A percentile compares a stretch with the other conserved stretches of the same genome.
These are phyloP conservation scores for Parauchenoglanis punctatus DNA, from an alignment of 2,797 vertebrate genomes.

Conservation along the genomic window DNA sequence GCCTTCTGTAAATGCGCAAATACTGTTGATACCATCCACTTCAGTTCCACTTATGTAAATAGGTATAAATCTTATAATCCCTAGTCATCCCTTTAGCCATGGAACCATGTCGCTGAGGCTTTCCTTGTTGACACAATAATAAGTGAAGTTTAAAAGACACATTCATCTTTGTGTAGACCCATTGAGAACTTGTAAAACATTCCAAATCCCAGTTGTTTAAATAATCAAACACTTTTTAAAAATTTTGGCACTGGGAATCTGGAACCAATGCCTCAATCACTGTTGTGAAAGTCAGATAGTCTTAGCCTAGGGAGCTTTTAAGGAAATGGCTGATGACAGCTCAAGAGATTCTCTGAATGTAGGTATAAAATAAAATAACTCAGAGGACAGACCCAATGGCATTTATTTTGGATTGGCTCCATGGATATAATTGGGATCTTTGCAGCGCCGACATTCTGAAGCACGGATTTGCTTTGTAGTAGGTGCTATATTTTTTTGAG, in stretches of 20 bases:
- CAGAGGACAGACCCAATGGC: not conserved
- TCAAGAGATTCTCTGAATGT: not conserved
- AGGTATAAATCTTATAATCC: not conserved
- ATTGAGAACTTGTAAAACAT: not conserved
- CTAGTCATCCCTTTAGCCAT: not conserved
- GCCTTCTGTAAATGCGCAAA: not conserved
- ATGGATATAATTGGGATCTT: conserved; percentile 8
- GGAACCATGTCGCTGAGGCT: not conserved
- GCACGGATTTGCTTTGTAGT: not conserved
- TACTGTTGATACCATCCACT: not conserved
- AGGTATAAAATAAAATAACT: not conserved
- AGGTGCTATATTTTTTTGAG: not conserved
- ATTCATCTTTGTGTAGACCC: not conserved
- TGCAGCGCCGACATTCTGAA: not conserved
- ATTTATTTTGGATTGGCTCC: not conserved
- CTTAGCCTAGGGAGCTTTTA: not conserved
- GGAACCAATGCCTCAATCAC: not conserved
- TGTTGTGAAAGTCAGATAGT: not conserved
- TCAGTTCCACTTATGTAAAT: not conserved
- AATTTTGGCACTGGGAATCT: not conserved
- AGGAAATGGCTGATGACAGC: not conserved
- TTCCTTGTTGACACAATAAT: not conserved
- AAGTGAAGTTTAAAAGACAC: not conserved
- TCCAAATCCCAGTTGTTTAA: not conserved
- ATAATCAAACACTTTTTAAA: not conserved